These are phyloP conservation scores for Melanostoma mellinum DNA, from an alignment of 2,888 invertebrate genomes.

Conservation along the genomic window DNA sequence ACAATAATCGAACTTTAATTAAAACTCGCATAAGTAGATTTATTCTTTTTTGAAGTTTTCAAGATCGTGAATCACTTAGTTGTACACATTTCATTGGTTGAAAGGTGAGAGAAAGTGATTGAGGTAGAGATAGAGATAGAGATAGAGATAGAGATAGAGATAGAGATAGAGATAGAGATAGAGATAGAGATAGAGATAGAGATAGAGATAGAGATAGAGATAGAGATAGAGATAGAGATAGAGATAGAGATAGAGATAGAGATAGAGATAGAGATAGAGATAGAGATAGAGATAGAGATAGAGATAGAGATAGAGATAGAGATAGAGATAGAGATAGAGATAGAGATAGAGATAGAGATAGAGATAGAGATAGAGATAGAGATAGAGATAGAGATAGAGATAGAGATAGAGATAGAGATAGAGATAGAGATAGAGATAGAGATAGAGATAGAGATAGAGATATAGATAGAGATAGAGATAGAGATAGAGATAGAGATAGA, in stretches of 20 bases:
- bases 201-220: slow-evolving; percentile 20
- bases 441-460: slow-evolving; percentile 12
- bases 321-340: too few species aligned
- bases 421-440: slow-evolving; percentile 12
- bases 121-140: too few species aligned
- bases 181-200: slow-evolving; percentile 20
- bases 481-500: too few species aligned
- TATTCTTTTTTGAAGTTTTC: too few species aligned
- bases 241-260: slow-evolving; percentile 13
- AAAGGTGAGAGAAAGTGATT: too few species aligned
- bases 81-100: too few species aligned
- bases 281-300: neutral
- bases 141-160: slow-evolving; percentile 18
- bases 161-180: slow-evolving; percentile 23
- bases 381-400: slow-evolving; percentile 10
- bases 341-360: too few species aligned
- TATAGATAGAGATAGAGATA: slow-evolving; percentile 9
- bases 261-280: slow-evolving; percentile 13
- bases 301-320: too few species aligned
- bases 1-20: too few species aligned
- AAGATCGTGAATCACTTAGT: too few species aligned
- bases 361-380: too few species aligned
- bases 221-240: slow-evolving; percentile 5
- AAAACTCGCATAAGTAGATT: too few species aligned
- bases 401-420: slow-evolving; percentile 12